Base-by-base conservation (phyloP, 2,113 vertebrate species). In the Petaurus breviceps region DNA sequence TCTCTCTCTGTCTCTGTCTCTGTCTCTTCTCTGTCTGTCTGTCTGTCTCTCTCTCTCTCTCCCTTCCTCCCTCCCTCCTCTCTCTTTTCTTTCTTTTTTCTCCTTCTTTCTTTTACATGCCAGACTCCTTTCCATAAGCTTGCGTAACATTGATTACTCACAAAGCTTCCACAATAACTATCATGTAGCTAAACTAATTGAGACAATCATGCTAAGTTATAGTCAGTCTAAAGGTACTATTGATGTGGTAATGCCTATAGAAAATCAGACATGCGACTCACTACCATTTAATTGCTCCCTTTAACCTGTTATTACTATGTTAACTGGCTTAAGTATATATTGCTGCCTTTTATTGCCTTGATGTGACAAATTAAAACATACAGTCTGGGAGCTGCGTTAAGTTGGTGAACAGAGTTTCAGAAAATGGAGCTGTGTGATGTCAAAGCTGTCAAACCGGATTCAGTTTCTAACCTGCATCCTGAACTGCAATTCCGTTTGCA, bases 131-230 rank as follows among this genome's bases (percentile, higher is more conserved):
- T 90, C 49, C 96, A 93, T 97, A 98, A 95, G 94, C 97, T 98
- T 97, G 97, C 98, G 95, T 97, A 98, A 97, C 98, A 98, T 98
- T 98, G 97, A 98, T 97, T 98, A 98, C 97, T 98, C 94, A 95
- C 94, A 97, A 96, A 96, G 97, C 96, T 94, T 97, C 98, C 96
- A 96, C 94, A 94, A 97, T 97, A 90, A 95, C 93, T 96, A 96
- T 98, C 97, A 90, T 93, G 96, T 94, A 96, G 98, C 97, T 94
- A 98, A 98, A 98, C 97, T 97, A 96, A 97, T 94, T 95, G 95
- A 98, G 97, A 97, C 96, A 94, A 98, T 97, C 95, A 96, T 95
- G 98, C 95, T 94, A 97, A 97, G 97, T 97, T 97, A 98, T 96
- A 95, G 97, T 96, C 96, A 97, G 98, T 77, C 97, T 97, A 98